phyloP scores from a whole-genome alignment of 2,888 invertebrate species.

The Drosophila vallismaia region DNA sequence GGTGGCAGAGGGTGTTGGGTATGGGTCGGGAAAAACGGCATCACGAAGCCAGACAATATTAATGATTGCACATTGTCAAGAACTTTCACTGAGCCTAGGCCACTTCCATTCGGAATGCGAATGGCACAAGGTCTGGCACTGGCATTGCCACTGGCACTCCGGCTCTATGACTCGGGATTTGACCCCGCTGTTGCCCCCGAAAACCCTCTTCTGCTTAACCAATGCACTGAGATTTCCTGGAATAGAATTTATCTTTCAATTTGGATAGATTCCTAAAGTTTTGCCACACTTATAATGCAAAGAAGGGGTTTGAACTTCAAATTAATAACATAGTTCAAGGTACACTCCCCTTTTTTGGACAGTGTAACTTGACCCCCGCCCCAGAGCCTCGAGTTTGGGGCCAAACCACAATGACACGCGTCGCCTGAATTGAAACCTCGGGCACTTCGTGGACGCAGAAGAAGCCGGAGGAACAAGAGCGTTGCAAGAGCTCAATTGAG shows the following conservation, averaged over 20 bases:
- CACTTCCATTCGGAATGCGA: conserved; percentile 72
- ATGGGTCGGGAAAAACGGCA: conserved; percentile 34
- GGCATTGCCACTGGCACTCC: conserved; percentile 26
- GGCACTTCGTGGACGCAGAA: conserved; percentile 13
- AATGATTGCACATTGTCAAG: conserved; percentile 77
- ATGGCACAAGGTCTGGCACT: conserved; percentile 50
- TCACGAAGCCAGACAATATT: conserved; percentile 69
- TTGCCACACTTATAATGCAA: neutral
- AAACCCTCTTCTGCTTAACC: neutral
- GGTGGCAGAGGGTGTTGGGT: conserved; percentile 14
- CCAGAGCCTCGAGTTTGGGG: conserved; percentile 58
- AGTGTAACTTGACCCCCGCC: neutral
- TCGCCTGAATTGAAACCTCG: conserved; percentile 59
- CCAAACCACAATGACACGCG: conserved; percentile 74
- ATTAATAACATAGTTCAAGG: conserved; percentile 19
- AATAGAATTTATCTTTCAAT: neutral
- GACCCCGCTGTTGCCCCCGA: conserved; percentile 11
- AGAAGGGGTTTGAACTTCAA: neutral
- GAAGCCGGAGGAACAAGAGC: conserved; percentile 6
- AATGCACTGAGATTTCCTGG: neutral
- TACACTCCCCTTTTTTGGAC: neutral
- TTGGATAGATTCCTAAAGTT: neutral
- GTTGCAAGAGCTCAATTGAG: conserved; percentile 65
- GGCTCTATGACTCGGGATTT: conserved; percentile 21
- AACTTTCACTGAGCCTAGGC: conserved; percentile 74